Conservation (phyloP, 2,113 vertebrate species). For the Benitochromis conjunctus region DNA sequence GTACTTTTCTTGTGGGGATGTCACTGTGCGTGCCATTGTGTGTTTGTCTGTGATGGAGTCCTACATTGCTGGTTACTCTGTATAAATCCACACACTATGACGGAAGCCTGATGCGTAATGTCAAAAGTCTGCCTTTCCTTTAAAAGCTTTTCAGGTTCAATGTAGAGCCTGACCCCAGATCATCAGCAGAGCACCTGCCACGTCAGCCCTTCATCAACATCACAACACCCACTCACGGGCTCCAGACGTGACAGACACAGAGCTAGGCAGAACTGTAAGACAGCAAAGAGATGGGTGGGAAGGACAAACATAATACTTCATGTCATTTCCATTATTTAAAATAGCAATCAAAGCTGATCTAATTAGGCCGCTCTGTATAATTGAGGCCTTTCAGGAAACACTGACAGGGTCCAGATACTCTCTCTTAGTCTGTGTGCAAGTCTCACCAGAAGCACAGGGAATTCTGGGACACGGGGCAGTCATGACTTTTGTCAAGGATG, state of each 20-base stretch:
- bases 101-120: constrained; percentile 45
- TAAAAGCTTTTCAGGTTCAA: constrained; percentile 67
- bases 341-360: constrained; percentile 70
- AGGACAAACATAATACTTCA: constrained; percentile 47
- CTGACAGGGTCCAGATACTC: constrained; percentile 75
- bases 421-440: constrained; percentile 33
- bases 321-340: constrained; percentile 69
- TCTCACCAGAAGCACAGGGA: constrained; percentile 52
- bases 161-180: constrained; percentile 66
- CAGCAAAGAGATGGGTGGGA: constrained; percentile 39
- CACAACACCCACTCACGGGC: constrained; percentile 17
- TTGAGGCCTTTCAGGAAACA: constrained; percentile 56
- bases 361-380: constrained; percentile 69
- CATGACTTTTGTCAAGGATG: constrained; percentile 50
- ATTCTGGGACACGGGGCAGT: constrained; percentile 59
- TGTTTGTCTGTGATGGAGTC: constrained; percentile 8
- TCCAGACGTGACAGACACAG: constrained; percentile 14
- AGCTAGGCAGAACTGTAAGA: constrained; percentile 10
- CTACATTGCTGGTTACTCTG: constrained; percentile 10
- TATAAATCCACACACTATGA: constrained; percentile 29
- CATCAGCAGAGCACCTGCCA: constrained; percentile 65
- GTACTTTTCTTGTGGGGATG: constrained; percentile 1
- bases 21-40: constrained; percentile 10
- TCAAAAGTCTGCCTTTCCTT: constrained; percentile 42
- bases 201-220: constrained; percentile 47